Evolutionary conservation across 2,797 vertebrate genomes (phyloP).

Genomic region (Pampus argenteus): DNA sequence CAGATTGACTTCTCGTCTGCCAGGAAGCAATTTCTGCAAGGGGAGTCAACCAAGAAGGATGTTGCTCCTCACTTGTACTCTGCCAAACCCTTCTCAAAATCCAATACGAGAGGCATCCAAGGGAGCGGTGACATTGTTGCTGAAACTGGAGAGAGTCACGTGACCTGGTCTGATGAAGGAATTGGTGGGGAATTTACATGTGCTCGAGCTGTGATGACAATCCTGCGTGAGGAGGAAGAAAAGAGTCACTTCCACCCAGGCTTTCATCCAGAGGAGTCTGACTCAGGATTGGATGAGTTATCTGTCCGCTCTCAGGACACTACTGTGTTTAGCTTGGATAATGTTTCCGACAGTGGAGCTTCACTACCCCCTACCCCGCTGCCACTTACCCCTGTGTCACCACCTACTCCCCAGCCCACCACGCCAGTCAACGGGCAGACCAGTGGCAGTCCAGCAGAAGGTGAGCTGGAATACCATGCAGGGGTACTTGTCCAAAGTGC

Average conservation of each 20-base stretch:
- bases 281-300: constrained; percentile 94
- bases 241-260: constrained; percentile 84
- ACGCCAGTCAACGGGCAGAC: constrained; percentile 86
- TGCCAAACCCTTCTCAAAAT: constrained; percentile 91
- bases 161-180: constrained; percentile 87
- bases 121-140: constrained; percentile 46
- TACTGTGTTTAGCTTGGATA: constrained; percentile 95
- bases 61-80: constrained; percentile 91
- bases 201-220: constrained; percentile 90
- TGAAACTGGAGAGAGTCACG: constrained; percentile 74
- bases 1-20: constrained; percentile 95
- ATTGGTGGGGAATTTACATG: constrained; percentile 89
- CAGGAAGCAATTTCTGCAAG: constrained; percentile 92
- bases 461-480: constrained; percentile 92
- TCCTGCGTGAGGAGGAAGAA: constrained; percentile 92
- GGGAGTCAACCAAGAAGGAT: constrained; percentile 79
- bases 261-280: constrained; percentile 91
- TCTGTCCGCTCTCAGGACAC: constrained; percentile 96
- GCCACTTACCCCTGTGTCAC: constrained; percentile 87
- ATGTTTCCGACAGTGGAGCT: constrained; percentile 93
- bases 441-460: constrained; percentile 82
- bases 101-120: constrained; percentile 57
- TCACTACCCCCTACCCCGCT: constrained; percentile 86
- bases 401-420: constrained; percentile 89
- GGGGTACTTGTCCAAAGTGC: constrained; percentile 93